Evolutionary conservation across 2,113 vertebrate species (phyloP).

Genomic region (Excalfactoria chinensis): DNA sequence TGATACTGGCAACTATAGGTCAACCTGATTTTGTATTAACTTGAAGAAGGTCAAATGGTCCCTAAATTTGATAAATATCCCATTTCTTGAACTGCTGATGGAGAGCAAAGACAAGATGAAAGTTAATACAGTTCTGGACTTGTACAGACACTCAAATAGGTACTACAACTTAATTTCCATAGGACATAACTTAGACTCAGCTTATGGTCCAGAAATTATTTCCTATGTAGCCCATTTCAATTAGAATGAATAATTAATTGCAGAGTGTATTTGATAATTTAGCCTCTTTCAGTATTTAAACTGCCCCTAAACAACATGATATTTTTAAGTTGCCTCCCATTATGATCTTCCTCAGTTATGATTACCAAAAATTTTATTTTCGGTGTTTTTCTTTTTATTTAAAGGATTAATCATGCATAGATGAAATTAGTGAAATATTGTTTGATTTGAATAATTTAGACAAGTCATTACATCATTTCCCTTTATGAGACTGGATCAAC

Average conservation of each 20-base stretch:
- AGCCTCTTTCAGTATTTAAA: neutral
- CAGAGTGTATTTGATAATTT: neutral
- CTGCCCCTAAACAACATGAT: neutral
- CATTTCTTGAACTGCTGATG: slow-evolving; percentile 63
- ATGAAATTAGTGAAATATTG: neutral
- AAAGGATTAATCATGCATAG: neutral
- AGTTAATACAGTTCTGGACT: slow-evolving; percentile 4
- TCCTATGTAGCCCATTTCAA: neutral
- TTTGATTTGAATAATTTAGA: neutral
- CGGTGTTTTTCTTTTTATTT: accelerated
- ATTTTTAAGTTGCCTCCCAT: neutral
- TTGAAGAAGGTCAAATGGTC: slow-evolving; percentile 62
- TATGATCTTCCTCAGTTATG: neutral
- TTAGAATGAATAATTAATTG: neutral
- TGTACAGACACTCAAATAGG: neutral
- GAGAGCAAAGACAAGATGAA: slow-evolving; percentile 46
- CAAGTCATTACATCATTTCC: neutral
- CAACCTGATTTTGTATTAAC: slow-evolving; percentile 68
- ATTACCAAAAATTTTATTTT: neutral
- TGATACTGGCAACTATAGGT: slow-evolving; percentile 48
- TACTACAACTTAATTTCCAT: slow-evolving; percentile 33
- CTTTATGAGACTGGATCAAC: neutral
- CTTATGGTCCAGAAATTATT: neutral
- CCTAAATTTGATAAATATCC: slow-evolving; percentile 70
- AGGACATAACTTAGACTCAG: neutral